A percentile compares a stretch with the other conserved stretches of the same genome.
Conservation (phyloP, 2,113 vertebrate species). For the Chinchilla lanigera region DNA sequence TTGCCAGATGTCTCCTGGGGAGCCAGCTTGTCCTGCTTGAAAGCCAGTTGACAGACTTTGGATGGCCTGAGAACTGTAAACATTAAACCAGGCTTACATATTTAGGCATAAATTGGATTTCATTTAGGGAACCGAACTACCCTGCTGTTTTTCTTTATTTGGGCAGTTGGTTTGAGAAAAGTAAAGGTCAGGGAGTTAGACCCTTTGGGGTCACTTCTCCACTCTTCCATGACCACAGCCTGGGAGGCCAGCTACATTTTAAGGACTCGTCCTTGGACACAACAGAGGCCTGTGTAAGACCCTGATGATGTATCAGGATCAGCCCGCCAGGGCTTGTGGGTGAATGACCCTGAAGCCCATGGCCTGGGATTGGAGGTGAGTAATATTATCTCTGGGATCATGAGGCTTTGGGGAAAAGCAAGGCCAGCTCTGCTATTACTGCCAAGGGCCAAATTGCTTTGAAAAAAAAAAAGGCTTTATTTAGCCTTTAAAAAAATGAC, state of each 20-base stretch:
- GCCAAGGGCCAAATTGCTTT: slow-evolving; percentile 48
- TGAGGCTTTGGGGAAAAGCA: slow-evolving; percentile 52
- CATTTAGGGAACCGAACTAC: slow-evolving; percentile 67
- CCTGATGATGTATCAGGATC: slow-evolving; percentile 44
- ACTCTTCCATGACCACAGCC: slow-evolving; percentile 78
- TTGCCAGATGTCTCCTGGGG: not conserved
- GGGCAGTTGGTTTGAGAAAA: slow-evolving; percentile 77
- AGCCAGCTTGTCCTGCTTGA: not conserved
- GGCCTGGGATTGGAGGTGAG: slow-evolving; percentile 51
- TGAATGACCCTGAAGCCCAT: slow-evolving; percentile 73
- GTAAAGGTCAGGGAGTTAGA: slow-evolving; percentile 74
- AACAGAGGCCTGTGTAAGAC: slow-evolving; percentile 65
- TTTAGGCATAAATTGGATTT: slow-evolving; percentile 71
- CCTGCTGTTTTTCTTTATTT: slow-evolving; percentile 74
- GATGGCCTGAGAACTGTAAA: slow-evolving; percentile 54
- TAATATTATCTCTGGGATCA: slow-evolving; percentile 63
- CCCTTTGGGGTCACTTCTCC: slow-evolving; percentile 68
- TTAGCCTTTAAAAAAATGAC: slow-evolving; percentile 31
- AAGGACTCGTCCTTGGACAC: slow-evolving; percentile 70
- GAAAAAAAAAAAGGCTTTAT: not conserved
- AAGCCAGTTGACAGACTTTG: slow-evolving; percentile 46
- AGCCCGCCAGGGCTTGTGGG: slow-evolving; percentile 5
- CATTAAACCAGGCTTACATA: slow-evolving; percentile 38
- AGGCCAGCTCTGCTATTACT: slow-evolving; percentile 37
- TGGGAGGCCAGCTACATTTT: slow-evolving; percentile 73